These are phyloP conservation scores for Clamator glandarius DNA, from an alignment of 2,797 vertebrate species.

Conservation along the genomic window DNA sequence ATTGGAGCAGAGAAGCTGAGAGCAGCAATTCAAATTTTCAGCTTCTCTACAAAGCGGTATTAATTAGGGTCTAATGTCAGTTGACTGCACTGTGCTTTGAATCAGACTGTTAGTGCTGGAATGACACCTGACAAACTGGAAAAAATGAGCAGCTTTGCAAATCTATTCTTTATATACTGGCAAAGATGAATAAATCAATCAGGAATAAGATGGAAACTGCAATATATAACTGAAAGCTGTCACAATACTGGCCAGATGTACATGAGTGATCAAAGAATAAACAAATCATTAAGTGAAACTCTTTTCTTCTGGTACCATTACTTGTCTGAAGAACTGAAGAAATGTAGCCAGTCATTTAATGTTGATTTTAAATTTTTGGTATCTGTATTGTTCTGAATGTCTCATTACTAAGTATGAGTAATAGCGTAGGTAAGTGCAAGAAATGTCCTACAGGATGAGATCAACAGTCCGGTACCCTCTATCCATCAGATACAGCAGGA, in stretches of 20 bases:
- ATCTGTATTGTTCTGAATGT: fast-evolving
- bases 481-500: neutral
- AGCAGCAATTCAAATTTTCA: neutral
- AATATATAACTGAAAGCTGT: conserved; percentile 56
- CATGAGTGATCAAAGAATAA: conserved; percentile 54
- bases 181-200: conserved; percentile 54
- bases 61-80: conserved; percentile 18
- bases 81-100: neutral
- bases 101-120: conserved; percentile 36
- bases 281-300: conserved; percentile 60
- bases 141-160: conserved; percentile 59
- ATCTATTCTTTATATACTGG: conserved; percentile 27
- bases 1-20: neutral
- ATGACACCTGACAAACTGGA: conserved; percentile 50
- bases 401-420: neutral
- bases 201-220: conserved; percentile 44
- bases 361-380: neutral
- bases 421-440: neutral
- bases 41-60: neutral
- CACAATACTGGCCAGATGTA: conserved; percentile 66
- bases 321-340: conserved; percentile 23
- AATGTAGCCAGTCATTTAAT: neutral
- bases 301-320: conserved; percentile 38
- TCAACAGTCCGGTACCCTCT: neutral
- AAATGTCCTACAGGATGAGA: neutral